Evolutionary conservation across 2,797 vertebrate genomes (phyloP).

Genomic region (Brachyrhaphis roseni): DNA sequence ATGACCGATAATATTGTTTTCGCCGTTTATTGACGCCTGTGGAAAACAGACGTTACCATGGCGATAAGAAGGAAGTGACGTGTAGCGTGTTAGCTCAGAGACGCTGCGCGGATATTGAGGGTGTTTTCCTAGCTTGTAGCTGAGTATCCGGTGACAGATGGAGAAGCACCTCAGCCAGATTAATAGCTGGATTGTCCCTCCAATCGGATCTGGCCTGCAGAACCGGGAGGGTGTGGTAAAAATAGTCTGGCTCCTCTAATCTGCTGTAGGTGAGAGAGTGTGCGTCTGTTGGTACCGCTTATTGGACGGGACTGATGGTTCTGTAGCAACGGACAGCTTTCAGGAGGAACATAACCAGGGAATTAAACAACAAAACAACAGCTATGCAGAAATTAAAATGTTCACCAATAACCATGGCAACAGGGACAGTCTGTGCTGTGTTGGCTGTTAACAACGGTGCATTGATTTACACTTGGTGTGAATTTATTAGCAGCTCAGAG

Average conservation of each 20-base stretch:
- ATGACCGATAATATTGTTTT: conserved; percentile 55
- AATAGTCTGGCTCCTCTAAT: conserved; percentile 80
- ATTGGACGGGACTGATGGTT: conserved; percentile 5
- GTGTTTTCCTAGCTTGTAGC: conserved; percentile 54
- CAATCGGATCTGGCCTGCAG: conserved; percentile 78
- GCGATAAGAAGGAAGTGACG: conserved; percentile 26
- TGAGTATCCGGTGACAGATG: conserved; percentile 79
- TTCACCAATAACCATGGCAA: conserved; percentile 62
- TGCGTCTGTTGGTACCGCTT: conserved; percentile 26
- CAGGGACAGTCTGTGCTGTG: conserved; percentile 38
- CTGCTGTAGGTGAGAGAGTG: conserved; percentile 48
- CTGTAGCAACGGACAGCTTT: conserved; percentile 2
- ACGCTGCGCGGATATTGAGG: conserved; percentile 25
- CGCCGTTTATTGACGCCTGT: conserved; percentile 42
- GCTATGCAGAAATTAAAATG: conserved; percentile 18
- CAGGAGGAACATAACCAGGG: conserved; percentile 1
- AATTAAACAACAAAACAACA: background rate
- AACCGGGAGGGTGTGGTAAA: conserved; percentile 74
- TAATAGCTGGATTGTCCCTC: conserved; percentile 81
- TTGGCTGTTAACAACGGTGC: conserved; percentile 35
- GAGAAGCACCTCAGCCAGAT: conserved; percentile 79
- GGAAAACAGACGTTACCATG: conserved; percentile 20
- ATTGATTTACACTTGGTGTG: conserved; percentile 56
- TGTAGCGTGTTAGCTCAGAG: conserved; percentile 13
- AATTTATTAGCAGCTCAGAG: conserved; percentile 29